phyloP scores from a whole-genome alignment of 2,113 vertebrate species.

The Aldabrachelys gigantea region DNA sequence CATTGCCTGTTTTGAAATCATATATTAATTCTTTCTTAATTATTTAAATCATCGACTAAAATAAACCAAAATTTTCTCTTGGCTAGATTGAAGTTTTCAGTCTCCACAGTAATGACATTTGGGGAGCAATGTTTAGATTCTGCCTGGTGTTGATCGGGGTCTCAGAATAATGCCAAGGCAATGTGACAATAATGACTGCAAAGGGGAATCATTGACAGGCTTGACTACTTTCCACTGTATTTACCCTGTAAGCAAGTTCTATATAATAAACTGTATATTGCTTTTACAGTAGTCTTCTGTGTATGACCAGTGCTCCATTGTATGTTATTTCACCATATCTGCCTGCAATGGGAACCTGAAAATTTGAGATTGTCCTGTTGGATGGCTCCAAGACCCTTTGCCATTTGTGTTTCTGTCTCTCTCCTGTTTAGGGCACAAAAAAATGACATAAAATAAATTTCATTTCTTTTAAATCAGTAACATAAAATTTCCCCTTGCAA shows the following conservation, averaged over 20 bases:
- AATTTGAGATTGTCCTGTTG: background rate
- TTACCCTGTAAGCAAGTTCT: background rate
- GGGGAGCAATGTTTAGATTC: background rate
- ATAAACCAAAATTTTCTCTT: background rate
- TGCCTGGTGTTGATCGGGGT: background rate
- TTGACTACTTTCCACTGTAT: background rate
- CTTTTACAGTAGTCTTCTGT: background rate
- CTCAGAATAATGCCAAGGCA: background rate
- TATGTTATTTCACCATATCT: background rate
- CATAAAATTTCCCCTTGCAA: background rate
- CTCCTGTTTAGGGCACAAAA: background rate
- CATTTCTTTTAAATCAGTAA: background rate
- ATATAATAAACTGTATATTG: background rate
- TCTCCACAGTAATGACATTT: background rate
- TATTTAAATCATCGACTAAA: background rate
- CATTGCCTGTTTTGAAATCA: background rate
- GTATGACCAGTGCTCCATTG: background rate
- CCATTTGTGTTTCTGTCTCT: background rate
- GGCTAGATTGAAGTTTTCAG: background rate
- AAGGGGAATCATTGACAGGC: background rate
- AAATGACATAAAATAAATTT: background rate
- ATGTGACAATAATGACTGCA: background rate
- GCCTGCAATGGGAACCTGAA: background rate
- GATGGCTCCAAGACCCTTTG: background rate
- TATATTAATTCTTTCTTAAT: background rate